Evolutionary conservation across 2,888 invertebrate species (phyloP), one percentile per base, ranked within the genome.

Genomic region (Dione juno): DNA sequence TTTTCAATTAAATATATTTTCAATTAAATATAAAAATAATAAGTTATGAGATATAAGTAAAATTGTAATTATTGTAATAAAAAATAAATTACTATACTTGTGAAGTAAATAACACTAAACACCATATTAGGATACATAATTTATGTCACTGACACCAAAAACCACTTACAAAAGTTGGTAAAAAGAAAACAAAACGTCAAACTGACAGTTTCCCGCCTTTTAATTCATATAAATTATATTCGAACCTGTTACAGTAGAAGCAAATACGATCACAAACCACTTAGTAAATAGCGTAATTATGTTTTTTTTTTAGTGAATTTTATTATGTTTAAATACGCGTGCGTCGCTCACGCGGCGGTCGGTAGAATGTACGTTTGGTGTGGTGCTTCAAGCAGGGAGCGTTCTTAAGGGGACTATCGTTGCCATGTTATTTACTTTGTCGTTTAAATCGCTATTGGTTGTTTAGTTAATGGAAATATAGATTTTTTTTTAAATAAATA

Each of bases 291-390:
- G 19, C 50, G 50, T 11, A 10, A 19, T 50, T 19, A 16, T 50
- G 19, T 50, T 5, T 50, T 50, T 48, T 48, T n/a, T 11, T 19
- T 69, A 66, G 59, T 70, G 70, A 72, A 57, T 65, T 59, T 63
- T 37, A 50, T 16, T 19, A 13, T 19, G 57, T 67, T 52, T 40
- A 72, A 66, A 77, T 81, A 74, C 85, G 82, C 79, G 81, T 77
- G 74, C 59, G 21, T 75, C 78, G 78, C 73, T 78, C 74, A 77
- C 80, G 84, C 83, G 81, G 75, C 82, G 79, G 80, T 83, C 82
- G 81, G 76, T 82, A 80, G 86, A 85, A 81, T 85, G 85, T 81
- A 80, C 78, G 50, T 68, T 75, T 66, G 67, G 78, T 77, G 75
- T 77, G 78, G 28, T 48, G 70, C 19, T 41, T 69, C 19, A 58